phyloP scores from a whole-genome alignment of 2,113 vertebrate species.

The Oxyura jamaicensis region DNA sequence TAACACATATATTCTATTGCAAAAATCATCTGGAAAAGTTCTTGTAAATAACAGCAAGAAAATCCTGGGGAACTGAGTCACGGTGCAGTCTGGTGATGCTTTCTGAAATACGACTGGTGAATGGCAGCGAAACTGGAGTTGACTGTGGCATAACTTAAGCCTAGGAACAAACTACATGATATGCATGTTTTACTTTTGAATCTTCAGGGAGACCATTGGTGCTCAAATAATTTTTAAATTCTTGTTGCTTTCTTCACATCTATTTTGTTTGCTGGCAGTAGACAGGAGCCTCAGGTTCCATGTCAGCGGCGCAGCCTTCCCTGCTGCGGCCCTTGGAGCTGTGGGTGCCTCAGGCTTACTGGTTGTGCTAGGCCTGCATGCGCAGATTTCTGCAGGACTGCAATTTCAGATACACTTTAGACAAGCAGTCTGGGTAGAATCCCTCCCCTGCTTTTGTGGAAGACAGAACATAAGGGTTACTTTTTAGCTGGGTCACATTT shows the following conservation, averaged over 20 bases:
- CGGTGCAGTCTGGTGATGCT: neutral
- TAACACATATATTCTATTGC: neutral
- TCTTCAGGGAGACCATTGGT: neutral
- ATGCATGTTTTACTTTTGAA: neutral
- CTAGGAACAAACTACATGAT: neutral
- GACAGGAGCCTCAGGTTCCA: neutral
- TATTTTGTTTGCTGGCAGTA: neutral
- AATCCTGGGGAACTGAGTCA: neutral
- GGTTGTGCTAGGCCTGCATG: neutral
- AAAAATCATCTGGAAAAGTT: neutral
- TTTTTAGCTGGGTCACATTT: neutral
- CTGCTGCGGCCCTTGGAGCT: neutral
- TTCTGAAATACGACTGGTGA: neutral
- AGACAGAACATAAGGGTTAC: neutral
- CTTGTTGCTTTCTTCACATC: neutral
- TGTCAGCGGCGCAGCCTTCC: rapidly evolving
- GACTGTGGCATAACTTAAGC: neutral
- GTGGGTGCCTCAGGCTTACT: neutral
- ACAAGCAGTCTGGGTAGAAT: neutral
- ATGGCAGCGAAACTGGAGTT: neutral
- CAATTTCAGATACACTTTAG: neutral
- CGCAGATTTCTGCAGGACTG: neutral
- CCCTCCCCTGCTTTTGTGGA: neutral
- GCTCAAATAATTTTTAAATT: neutral
- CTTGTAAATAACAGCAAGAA: neutral